phyloP scores from a whole-genome alignment of 2,797 vertebrate genomes.

The Neosalanx taihuensis region DNA sequence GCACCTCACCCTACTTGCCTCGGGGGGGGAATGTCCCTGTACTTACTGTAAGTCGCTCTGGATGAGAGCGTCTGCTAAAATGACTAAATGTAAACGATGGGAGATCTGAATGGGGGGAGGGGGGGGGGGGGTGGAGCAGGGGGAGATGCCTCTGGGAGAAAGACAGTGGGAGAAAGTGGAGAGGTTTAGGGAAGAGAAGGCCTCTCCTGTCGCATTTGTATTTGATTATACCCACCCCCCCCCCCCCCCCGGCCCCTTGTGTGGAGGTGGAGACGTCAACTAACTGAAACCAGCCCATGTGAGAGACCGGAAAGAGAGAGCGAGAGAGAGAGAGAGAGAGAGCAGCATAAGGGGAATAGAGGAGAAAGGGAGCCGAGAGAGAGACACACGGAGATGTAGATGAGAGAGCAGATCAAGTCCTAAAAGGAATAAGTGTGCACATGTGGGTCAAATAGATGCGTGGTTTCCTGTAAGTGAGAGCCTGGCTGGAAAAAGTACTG shows the following conservation, averaged over 20 bases:
- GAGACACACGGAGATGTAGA: background rate
- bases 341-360: background rate
- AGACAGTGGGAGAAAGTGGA: constrained; percentile 31
- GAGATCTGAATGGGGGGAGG: too few relatives aligned
- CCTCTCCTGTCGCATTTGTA: constrained; percentile 51
- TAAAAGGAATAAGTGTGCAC: background rate
- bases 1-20: too few relatives aligned
- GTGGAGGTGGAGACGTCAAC: constrained; percentile 22
- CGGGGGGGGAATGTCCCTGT: too few relatives aligned
- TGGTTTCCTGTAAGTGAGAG: constrained; percentile 1
- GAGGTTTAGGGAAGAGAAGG: constrained; percentile 23
- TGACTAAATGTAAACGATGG: too few relatives aligned
- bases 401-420: background rate
- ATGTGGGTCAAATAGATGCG: background rate
- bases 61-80: too few relatives aligned
- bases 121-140: background rate
- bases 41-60: too few relatives aligned
- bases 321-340: too few relatives aligned
- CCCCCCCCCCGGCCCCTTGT: constrained; percentile 17
- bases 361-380: constrained; percentile 10
- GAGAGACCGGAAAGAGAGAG: background rate
- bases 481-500: constrained; percentile 21
- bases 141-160: constrained; percentile 21
- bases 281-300: background rate
- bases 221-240: constrained; percentile 48